Conservation (phyloP, 2,797 vertebrate species). For the Gorsachius magnificus region DNA sequence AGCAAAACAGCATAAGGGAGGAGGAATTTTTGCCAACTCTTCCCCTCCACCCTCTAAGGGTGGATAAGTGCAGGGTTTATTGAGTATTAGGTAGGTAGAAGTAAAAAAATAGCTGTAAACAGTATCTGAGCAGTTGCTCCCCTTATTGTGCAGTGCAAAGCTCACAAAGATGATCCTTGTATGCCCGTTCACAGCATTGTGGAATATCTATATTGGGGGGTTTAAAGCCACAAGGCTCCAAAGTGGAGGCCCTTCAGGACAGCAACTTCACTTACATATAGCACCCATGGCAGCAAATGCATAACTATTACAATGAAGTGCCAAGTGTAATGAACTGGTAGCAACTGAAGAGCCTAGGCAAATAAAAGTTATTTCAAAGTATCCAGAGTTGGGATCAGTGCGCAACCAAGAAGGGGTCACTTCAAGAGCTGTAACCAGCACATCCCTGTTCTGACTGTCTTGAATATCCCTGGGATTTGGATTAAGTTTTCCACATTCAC, state of each 20-base stretch:
- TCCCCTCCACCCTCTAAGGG: background rate
- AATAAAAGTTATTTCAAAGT: background rate
- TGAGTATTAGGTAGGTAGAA: background rate
- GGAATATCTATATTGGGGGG: background rate
- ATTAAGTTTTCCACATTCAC: background rate
- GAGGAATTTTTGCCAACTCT: background rate
- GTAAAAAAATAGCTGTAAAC: background rate
- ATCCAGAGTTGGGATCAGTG: background rate
- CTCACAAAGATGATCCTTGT: background rate
- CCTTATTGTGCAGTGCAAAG: background rate
- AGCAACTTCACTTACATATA: background rate
- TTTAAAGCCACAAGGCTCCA: background rate
- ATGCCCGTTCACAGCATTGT: background rate
- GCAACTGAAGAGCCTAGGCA: background rate
- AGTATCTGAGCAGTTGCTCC: background rate
- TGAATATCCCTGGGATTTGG: background rate
- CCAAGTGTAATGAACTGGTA: background rate
- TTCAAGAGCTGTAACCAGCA: background rate
- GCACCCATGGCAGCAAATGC: background rate
- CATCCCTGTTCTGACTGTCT: background rate
- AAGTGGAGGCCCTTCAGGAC: background rate
- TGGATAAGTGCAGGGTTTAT: background rate
- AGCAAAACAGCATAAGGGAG: background rate
- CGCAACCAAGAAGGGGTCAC: background rate
- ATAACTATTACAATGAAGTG: background rate